phyloP scores from a whole-genome alignment of 35 echinoderm and acorn worm genomes.

The Apostichopus japonicus region DNA sequence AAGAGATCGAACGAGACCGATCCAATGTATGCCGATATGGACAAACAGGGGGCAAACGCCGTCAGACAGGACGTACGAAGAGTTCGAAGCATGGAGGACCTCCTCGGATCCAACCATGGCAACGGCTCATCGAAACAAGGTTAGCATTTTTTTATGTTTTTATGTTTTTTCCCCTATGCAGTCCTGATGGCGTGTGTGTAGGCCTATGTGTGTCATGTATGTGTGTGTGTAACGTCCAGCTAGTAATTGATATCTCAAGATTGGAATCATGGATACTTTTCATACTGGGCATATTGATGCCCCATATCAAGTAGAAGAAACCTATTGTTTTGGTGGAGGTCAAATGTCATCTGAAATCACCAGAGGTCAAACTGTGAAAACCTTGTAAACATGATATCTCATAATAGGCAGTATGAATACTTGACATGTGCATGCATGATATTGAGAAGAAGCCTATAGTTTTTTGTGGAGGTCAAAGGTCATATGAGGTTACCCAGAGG shows the following conservation, averaged over 20 bases:
- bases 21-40: conserved; percentile 22
- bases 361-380: too few species aligned
- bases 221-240: too few species aligned
- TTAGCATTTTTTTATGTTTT: background rate
- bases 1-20: background rate
- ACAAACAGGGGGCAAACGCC: background rate
- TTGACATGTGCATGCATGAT: too few species aligned
- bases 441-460: too few species aligned
- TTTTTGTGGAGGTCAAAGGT: too few species aligned
- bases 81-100: conserved; percentile 40
- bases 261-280: background rate
- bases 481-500: too few species aligned
- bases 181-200: too few species aligned
- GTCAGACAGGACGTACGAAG: background rate
- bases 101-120: conserved; percentile 4
- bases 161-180: background rate
- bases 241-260: background rate
- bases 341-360: too few species aligned
- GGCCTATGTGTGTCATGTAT: too few species aligned
- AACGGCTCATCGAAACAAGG: background rate
- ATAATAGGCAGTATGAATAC: background rate
- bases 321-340: too few species aligned
- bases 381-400: background rate
- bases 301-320: too few species aligned
- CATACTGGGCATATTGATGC: background rate